phyloP scores from a whole-genome alignment of 2,888 invertebrate genomes.

The Ennomos erosarius region DNA sequence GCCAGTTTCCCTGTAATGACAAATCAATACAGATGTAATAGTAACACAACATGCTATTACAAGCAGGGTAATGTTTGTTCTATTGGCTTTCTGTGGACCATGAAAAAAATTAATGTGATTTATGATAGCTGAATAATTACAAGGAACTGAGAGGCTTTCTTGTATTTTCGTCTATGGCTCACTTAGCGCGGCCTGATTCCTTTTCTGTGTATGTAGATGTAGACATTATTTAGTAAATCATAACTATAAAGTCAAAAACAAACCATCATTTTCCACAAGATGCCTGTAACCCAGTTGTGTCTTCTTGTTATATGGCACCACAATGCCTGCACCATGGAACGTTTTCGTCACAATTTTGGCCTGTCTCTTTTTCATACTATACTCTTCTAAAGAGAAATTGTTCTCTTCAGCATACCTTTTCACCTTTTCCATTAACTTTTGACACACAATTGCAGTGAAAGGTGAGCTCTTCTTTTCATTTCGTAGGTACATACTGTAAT shows the following conservation, averaged over 20 bases:
- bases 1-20: too few relatives aligned
- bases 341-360: constrained; percentile 88
- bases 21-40: too few relatives aligned
- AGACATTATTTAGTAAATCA: not conserved
- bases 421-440: constrained; percentile 86
- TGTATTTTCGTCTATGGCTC: too few relatives aligned
- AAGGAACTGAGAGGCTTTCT: too few relatives aligned
- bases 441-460: constrained; percentile 86
- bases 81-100: too few relatives aligned
- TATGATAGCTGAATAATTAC: too few relatives aligned
- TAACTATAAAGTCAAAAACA: constrained; percentile 22
- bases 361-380: constrained; percentile 86
- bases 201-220: too few relatives aligned
- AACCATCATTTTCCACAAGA: constrained; percentile 88
- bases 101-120: too few relatives aligned
- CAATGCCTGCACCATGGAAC: constrained; percentile 93
- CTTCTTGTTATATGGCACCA: constrained; percentile 93
- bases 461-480: constrained; percentile 84
- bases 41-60: too few relatives aligned
- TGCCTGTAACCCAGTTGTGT: constrained; percentile 94
- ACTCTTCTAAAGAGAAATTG: constrained; percentile 84
- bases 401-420: constrained; percentile 87
- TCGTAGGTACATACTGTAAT: constrained; percentile 80
- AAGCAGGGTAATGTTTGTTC: too few relatives aligned
- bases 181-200: too few relatives aligned